Percentiles rank a stretch among this genome's conserved stretches.
phyloP scores from a whole-genome alignment of 2,797 vertebrate genomes.

The Sebastes ruberrimus region DNA sequence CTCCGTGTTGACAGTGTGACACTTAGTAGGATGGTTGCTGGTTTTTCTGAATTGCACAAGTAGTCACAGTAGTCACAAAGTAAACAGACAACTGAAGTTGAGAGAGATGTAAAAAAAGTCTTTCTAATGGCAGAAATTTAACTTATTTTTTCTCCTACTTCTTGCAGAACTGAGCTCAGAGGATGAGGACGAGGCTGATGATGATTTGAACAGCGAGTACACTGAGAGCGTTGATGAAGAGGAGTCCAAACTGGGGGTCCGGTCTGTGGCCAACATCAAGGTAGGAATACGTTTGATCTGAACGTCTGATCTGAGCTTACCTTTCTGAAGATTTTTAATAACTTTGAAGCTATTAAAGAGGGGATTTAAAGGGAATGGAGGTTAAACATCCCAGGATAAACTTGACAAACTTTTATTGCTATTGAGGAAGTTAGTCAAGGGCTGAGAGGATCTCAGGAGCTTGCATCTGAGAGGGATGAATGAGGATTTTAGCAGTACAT shows the following conservation, averaged over 20 bases:
- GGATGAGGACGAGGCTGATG: slow-evolving; percentile 66
- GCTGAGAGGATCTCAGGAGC: background rate
- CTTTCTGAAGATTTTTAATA: no score
- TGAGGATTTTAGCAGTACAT: background rate
- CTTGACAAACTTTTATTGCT: background rate
- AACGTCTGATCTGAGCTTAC: no score
- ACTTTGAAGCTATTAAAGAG: background rate
- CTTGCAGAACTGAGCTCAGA: slow-evolving; percentile 67
- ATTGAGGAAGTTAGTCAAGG: background rate
- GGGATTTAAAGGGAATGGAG: background rate
- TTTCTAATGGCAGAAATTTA: rapidly evolving
- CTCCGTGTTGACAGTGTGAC: background rate
- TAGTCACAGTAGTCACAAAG: background rate
- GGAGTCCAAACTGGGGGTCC: slow-evolving; percentile 59
- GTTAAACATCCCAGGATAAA: background rate
- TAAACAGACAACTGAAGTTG: background rate
- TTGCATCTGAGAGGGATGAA: background rate
- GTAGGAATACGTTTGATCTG: slow-evolving; percentile 31
- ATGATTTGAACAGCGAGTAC: slow-evolving; percentile 77
- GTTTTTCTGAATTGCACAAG: background rate
- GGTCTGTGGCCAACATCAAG: slow-evolving; percentile 36
- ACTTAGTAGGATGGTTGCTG: background rate
- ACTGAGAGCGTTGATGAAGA: slow-evolving; percentile 81
- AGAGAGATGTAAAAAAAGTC: background rate
- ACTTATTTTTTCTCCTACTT: background rate